Conservation (phyloP, 1,140 invertebrate species). For the Macrotrachela quadricornifera region DNA sequence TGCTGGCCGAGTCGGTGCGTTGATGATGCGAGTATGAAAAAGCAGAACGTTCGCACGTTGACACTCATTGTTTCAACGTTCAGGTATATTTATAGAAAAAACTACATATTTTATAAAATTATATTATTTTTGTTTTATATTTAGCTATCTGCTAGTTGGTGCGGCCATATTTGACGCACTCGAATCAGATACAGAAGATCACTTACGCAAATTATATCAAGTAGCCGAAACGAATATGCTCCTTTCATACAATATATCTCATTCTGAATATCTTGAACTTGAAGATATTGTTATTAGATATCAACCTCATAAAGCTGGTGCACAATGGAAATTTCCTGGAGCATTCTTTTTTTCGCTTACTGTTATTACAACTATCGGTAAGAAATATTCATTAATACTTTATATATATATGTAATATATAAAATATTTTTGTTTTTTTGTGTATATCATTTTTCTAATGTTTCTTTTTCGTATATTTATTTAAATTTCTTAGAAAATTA, state of each 20-base stretch:
- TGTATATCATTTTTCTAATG: too few relatives aligned
- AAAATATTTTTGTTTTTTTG: too few relatives aligned
- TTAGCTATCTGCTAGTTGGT: conserved; percentile 81
- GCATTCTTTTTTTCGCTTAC: conserved; percentile 98
- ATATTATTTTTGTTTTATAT: too few relatives aligned
- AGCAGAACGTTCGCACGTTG: conserved; percentile 92
- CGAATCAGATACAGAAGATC: conserved; percentile 70
- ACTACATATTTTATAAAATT: too few relatives aligned
- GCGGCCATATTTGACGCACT: conserved; percentile 97
- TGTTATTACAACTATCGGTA: conserved; percentile 91
- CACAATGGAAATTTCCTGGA: conserved; percentile 66
- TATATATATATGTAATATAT: not conserved
- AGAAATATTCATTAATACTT: conserved; percentile 16
- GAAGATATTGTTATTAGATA: conserved; percentile 72
- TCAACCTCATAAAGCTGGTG: conserved; percentile 86
- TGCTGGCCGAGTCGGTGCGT: too few relatives aligned
- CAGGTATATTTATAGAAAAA: too few relatives aligned
- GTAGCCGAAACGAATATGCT: conserved; percentile 49
- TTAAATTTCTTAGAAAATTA: too few relatives aligned
- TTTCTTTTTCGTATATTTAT: too few relatives aligned
- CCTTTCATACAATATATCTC: conserved; percentile 75
- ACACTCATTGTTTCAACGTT: conserved; percentile 95
- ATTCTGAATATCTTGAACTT: conserved; percentile 74
- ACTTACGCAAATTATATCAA: conserved; percentile 47
- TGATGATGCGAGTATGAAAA: conserved; percentile 53